Base-by-base conservation (phyloP, 1,140 invertebrate species). In the Drosophila repletoides region DNA sequence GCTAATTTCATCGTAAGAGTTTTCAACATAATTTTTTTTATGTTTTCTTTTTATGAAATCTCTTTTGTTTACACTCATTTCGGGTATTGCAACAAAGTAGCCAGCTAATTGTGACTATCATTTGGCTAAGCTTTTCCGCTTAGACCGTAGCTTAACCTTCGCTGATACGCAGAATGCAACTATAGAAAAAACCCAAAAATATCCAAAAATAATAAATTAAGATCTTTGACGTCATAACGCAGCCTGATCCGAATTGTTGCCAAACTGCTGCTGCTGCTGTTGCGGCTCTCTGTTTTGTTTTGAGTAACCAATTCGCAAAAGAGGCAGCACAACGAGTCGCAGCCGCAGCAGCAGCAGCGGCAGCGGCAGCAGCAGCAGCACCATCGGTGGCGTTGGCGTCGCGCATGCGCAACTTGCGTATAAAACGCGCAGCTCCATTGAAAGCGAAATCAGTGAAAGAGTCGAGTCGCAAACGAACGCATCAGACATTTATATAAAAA, bases 391-490 rank as follows among this genome's bases (percentile, higher is more conserved):
- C 34, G 61, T 21, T 41, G 72, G 22, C 64, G 64, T 26, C 40
- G 9, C 81, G 80, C 80, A 61, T 75, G 81, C 71, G 69, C 68
- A 48, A 26, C 70, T 84, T 86, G 72, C 66, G 81, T 88, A 88
- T 88, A 88, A 88, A 88, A 77, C 53, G 61, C 53, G 56, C 59
- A 31, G 76, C 58, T 21, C 63, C n/a, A 66, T 56, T 41, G 71
- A 88, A 88, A 88, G 76, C 86, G 58, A 88, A 77, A 88, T 86
- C 86, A 88, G 86, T 86, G 28, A 81, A 88, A 66, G 69, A 88
- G 58, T 61, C 69, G 69, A 88, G 58, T 61, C 66, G 73, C 61
- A 58, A 66, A 67, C 69, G 67, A 88, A 75, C 73, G 66, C 55
- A 40, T 7, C 65, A 76, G 65, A 75, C 74, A 51, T 19, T n/a